These are phyloP conservation scores for Cotesia typhae DNA, from an alignment of 1,140 invertebrate genomes.

Conservation along the genomic window DNA sequence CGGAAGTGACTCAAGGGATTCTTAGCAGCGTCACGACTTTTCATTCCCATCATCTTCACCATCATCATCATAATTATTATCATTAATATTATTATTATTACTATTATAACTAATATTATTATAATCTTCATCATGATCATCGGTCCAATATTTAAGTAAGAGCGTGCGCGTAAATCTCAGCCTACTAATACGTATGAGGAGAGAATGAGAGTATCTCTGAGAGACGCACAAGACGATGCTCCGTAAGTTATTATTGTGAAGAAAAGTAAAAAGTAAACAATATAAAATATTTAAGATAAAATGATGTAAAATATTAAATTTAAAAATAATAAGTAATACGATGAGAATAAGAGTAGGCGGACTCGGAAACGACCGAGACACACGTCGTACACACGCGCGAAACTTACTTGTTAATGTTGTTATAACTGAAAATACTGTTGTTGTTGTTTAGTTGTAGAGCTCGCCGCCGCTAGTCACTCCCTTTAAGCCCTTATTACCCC, in stretches of 20 bases:
- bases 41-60: slow-evolving; percentile 6
- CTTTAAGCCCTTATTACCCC: slow-evolving; percentile 38
- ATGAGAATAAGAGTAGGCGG: slow-evolving; percentile 23
- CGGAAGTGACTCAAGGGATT: slow-evolving; percentile 29
- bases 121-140: background rate
- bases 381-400: slow-evolving; percentile 51
- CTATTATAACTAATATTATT: background rate
- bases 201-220: slow-evolving; percentile 31
- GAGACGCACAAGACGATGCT: slow-evolving; percentile 37
- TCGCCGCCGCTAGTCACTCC: slow-evolving; percentile 66
- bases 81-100: slow-evolving; percentile 4
- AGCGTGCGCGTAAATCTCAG: background rate
- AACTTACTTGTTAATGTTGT: slow-evolving; percentile 68
- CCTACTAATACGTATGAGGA: background rate
- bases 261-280: slow-evolving; percentile 25
- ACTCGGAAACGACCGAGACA: slow-evolving; percentile 39
- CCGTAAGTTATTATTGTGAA: slow-evolving; percentile 1
- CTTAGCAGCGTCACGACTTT: slow-evolving; percentile 33
- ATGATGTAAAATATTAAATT: slow-evolving; percentile 19
- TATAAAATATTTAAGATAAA: slow-evolving; percentile 21
- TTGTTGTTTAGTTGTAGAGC: slow-evolving; percentile 68
- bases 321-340: too few relatives aligned
- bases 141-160: slow-evolving; percentile 10
- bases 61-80: background rate
- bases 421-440: slow-evolving; percentile 68